Evolutionary conservation across 2,113 vertebrate species (phyloP), one percentile per base, ranked within the genome.

Genomic region (Octodon degus): DNA sequence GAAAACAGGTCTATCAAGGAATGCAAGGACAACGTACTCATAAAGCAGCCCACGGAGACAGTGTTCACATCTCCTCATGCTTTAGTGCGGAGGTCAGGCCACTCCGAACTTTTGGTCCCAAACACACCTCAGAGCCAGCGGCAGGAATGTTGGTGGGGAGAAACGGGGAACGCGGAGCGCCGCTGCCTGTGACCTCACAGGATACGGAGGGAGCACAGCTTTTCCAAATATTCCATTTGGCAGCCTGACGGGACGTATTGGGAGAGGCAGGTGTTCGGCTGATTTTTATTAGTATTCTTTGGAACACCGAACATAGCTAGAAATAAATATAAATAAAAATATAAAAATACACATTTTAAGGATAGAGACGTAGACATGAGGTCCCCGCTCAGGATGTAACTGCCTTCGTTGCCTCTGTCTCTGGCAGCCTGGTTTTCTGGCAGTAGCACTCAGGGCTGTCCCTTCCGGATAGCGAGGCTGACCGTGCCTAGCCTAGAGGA

Each of bases 61-160:
- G 53, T 74, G 93, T 86, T 47, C 84, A 3, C 2, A 34, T 87
- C 88, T 84, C 6, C 67, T 74, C 80, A 88, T 70, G 68, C 82
- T 43, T 27, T 30, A n/a, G 81, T 43, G 88, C 67, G 50, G 12
- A 70, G 92, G 58, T 93, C 67, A 93, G 92, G 93, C 37, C 68
- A 68, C 58, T n/a, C 72, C 55, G 96, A 88, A 55, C 96, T 63
- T 55, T n/a, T 0, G 7, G 74, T 97, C n/a, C 77, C 13, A 47
- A 89, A 55, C 16, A 50, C 10, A 4, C 67, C 85, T 68, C 24
- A 14, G 0, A 12, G 76, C 37, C 65, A 4, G 34, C 24, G 81
- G 95, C 90, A 74, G 94, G 84, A 97, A 93, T 87, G 95, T 20
- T 20, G 94, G 90, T 92, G 93, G 94, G 62, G 62, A 58, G 30